Conservation (phyloP, 1,140 invertebrate genomes). For the Apis florea region DNA sequence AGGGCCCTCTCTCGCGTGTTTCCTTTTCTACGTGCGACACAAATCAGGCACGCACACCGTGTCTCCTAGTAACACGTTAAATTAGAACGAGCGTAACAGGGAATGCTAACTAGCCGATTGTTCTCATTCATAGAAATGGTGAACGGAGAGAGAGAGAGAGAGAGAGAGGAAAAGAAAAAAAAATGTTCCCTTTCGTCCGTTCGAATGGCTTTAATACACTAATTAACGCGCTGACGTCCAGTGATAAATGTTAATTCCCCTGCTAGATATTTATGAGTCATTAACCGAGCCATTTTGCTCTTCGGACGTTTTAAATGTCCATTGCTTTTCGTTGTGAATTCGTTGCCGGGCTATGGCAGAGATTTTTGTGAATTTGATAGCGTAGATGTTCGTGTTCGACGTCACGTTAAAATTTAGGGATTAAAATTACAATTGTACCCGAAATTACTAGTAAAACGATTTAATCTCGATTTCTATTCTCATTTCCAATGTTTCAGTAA, state of each 20-base stretch:
- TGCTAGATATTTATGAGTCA: not conserved
- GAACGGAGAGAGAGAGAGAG: not conserved
- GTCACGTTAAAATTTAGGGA: too few species aligned
- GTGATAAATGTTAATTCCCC: slow-evolving; percentile 15
- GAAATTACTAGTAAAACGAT: too few species aligned
- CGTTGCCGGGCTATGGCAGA: too few species aligned
- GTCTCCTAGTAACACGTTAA: slow-evolving; percentile 42
- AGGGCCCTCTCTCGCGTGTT: not conserved
- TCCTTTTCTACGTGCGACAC: slow-evolving; percentile 12
- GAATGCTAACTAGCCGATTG: slow-evolving; percentile 23
- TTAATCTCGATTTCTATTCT: too few species aligned
- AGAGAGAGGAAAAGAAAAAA: not conserved
- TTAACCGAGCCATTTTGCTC: not conserved
- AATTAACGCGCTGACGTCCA: not conserved
- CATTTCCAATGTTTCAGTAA: not conserved
- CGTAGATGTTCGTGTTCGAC: too few species aligned
- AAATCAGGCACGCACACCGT: slow-evolving; percentile 27
- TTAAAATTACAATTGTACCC: too few species aligned
- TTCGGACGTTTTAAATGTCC: too few species aligned
- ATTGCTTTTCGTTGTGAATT: not conserved
- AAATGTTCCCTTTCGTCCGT: not conserved
- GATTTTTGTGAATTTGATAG: too few species aligned
- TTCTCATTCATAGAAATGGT: slow-evolving; percentile 1
- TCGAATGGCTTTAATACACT: not conserved
- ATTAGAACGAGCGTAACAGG: slow-evolving; percentile 17